phyloP scores from a whole-genome alignment of 1,140 invertebrate genomes.

The Caligus rogercresseyi region DNA sequence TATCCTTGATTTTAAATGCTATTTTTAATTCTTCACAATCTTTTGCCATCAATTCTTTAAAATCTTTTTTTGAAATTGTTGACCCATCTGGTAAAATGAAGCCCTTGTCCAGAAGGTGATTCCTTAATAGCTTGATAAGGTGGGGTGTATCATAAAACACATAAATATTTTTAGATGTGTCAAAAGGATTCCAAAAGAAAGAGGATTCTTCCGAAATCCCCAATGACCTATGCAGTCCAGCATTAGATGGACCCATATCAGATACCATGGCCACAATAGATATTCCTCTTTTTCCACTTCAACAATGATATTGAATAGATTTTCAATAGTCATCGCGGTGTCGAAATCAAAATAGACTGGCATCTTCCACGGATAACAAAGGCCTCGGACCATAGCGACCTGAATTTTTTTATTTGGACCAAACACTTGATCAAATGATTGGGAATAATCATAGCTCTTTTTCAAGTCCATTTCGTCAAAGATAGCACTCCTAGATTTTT shows the following conservation, averaged over 20 bases:
- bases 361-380: slow-evolving; percentile 15
- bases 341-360: slow-evolving; percentile 20
- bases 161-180: slow-evolving; percentile 18
- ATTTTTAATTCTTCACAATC: slow-evolving; percentile 18
- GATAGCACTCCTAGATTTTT: slow-evolving; percentile 3
- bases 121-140: slow-evolving; percentile 23
- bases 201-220: not conserved
- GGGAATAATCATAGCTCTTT: slow-evolving; percentile 1
- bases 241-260: slow-evolving; percentile 4
- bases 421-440: not conserved
- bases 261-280: slow-evolving; percentile 7
- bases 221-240: slow-evolving; percentile 2
- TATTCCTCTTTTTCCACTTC: not conserved
- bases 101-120: slow-evolving; percentile 23
- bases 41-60: slow-evolving; percentile 13
- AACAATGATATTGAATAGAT: not conserved
- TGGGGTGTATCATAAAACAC: slow-evolving; percentile 23
- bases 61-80: slow-evolving; percentile 2
- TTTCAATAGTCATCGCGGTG: slow-evolving; percentile 3
- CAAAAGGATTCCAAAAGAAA: slow-evolving; percentile 20
- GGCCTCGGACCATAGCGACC: slow-evolving; percentile 15
- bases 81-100: slow-evolving; percentile 17
- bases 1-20: slow-evolving; percentile 5
- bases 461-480: slow-evolving; percentile 22
- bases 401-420: slow-evolving; percentile 14